Evolutionary conservation across 2,113 vertebrate genomes (phyloP), one percentile per base, ranked within the genome.

Genomic region (Dicentrarchus labrax): DNA sequence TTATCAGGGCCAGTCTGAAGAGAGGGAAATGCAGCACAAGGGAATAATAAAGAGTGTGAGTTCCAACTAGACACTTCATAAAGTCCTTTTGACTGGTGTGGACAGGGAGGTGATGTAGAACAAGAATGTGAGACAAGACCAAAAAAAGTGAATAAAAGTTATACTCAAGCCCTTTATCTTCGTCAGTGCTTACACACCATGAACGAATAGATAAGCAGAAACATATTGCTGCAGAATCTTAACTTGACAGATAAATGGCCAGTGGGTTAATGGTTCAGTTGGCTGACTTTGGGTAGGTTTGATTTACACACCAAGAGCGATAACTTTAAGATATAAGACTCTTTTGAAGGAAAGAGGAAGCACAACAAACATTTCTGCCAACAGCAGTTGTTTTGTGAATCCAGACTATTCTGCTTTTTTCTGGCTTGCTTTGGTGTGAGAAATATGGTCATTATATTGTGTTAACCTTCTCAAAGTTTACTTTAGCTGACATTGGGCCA

Each of bases 91-190:
- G 82, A 91, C 68, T 82, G 72, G 84, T 89, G 84, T 74, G 50
- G 87, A 92, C 82, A 89, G 87, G 75, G 72, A 84, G 67, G 53
- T 76, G 88, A 87, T 88, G 80, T 78, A 76, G 69, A 80, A 81
- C 85, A 82, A 79, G 72, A 72, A 57, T 73, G 65, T 30, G 17
- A 69, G 68, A 66, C 66, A 2, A 57, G 65, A 45, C 9, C n/a
- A 38, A 22, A 64, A 68, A 51, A 54, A 22, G 43, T 19, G 39
- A 78, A 19, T 60, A 53, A 62, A 78, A 53, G 72, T 82, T 79
- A 8, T n/a, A 1, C 39, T 36, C 12, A 0, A 61, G 72, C 41
- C 45, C 36, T 64, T 69, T 71, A 53, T 87, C 76, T 60, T 80
- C 72, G 68, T 56, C 53, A n/a, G 39, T 41, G 45, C 62, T 68